Evolutionary conservation across 92 coral and sea anemone species (phyloP).

Genomic region (Phymanthus crucifer): DNA sequence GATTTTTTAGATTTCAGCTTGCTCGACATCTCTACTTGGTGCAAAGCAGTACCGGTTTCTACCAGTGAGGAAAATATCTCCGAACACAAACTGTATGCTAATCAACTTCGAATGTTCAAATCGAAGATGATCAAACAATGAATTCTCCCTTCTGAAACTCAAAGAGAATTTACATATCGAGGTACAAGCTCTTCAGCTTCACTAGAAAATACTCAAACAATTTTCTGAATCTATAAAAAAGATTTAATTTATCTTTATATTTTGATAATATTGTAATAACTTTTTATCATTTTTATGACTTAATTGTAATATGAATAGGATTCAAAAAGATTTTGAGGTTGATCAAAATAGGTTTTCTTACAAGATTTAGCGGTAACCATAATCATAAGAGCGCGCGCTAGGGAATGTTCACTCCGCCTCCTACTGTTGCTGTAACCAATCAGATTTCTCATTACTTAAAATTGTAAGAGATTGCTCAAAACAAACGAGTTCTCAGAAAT

Average conservation of each 20-base stretch:
- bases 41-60: constrained; percentile 46
- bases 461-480: not conserved
- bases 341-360: constrained; percentile 36
- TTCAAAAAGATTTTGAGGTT: not conserved
- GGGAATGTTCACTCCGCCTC: constrained; percentile 40
- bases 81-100: constrained; percentile 24
- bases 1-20: constrained; percentile 21
- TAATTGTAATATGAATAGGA: not conserved
- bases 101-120: constrained; percentile 5
- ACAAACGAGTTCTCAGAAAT: constrained; percentile 8
- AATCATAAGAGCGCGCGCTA: constrained; percentile 34
- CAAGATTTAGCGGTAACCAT: not conserved
- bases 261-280: not conserved
- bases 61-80: constrained; percentile 30
- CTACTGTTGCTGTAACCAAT: constrained; percentile 32
- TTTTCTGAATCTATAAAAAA: not conserved
- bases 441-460: constrained; percentile 10
- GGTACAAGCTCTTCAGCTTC: not conserved
- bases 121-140: constrained; percentile 16
- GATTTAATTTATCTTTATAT: not conserved
- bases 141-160: constrained; percentile 4
- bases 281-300: not conserved
- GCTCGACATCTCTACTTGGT: constrained; percentile 51
- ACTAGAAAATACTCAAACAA: not conserved
- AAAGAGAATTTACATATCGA: not conserved